phyloP scores from a whole-genome alignment of 2,888 invertebrate genomes.

The Drosophila robusta region DNA sequence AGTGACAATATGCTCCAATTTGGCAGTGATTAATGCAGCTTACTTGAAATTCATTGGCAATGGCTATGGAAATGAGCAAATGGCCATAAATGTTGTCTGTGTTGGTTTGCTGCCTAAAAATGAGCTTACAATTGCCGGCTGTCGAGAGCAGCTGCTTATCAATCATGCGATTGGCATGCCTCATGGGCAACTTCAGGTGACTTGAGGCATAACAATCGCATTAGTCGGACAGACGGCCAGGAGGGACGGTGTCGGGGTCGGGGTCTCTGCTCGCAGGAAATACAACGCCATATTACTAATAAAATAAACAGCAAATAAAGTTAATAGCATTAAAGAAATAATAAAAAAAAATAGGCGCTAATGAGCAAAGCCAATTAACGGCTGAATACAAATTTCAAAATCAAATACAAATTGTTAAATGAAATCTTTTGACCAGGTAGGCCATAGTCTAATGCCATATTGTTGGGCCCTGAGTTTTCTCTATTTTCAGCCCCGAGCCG shows the following conservation, averaged over 20 bases:
- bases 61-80: slow-evolving; percentile 38
- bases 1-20: slow-evolving; percentile 33
- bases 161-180: slow-evolving; percentile 63
- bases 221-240: slow-evolving; percentile 49
- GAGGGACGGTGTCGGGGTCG: background rate
- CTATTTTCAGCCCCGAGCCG: slow-evolving; percentile 24
- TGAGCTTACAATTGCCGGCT: slow-evolving; percentile 36
- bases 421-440: slow-evolving; percentile 48
- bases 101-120: slow-evolving; percentile 39
- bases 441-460: background rate
- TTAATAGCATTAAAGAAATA: slow-evolving; percentile 75
- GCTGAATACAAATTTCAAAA: slow-evolving; percentile 76
- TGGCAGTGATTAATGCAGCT: slow-evolving; percentile 47
- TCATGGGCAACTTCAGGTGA: slow-evolving; percentile 47
- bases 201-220: slow-evolving; percentile 76
- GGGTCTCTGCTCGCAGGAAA: slow-evolving; percentile 66
- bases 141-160: slow-evolving; percentile 57
- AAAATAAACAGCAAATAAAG: slow-evolving; percentile 80
- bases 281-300: slow-evolving; percentile 75
- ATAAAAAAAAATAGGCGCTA: slow-evolving; percentile 60
- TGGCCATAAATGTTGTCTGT: slow-evolving; percentile 12
- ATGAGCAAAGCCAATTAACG: slow-evolving; percentile 81
- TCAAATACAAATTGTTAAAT: slow-evolving; percentile 57
- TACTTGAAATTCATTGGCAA: slow-evolving; percentile 56
- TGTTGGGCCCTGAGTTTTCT: slow-evolving; percentile 54